Conservation (phyloP, 2,797 vertebrate species). For the Schizopygopsis malacanthus region DNA sequence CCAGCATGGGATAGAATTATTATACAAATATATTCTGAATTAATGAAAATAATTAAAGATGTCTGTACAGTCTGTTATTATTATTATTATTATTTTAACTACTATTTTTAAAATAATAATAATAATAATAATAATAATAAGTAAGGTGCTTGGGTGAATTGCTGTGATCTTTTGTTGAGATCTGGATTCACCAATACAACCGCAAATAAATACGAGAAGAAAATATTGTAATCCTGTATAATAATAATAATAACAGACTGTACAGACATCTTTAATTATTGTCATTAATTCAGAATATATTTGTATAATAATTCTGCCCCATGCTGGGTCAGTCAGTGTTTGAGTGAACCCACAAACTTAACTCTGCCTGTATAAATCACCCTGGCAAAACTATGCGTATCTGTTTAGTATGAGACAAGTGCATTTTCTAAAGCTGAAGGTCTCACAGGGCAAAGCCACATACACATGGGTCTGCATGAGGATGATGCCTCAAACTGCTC, state of each 20-base stretch:
- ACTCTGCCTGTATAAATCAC: not conserved
- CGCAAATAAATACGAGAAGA: too few species aligned
- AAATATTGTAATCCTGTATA: too few species aligned
- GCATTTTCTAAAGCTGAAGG: not conserved
- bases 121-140: not conserved
- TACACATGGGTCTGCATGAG: constrained; percentile 42
- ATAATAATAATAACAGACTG: not conserved
- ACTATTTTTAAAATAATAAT: too few species aligned
- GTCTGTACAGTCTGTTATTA: not conserved
- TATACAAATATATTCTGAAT: not conserved
- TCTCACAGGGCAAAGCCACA: constrained; percentile 26
- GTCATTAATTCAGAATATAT: not conserved
- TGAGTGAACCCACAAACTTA: not conserved
- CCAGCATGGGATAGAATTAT: not conserved
- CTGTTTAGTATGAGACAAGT: constrained; percentile 20
- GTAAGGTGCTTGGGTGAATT: too few species aligned
- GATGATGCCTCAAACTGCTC: constrained; percentile 39
- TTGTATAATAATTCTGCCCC: not conserved
- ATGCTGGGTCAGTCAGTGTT: not conserved
- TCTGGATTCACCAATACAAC: too few species aligned
- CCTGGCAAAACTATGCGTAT: not conserved
- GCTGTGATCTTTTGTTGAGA: too few species aligned
- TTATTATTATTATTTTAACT: not conserved
- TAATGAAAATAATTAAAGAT: not conserved
- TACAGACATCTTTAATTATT: not conserved